Evolutionary conservation across 1,140 invertebrate species (phyloP), one percentile per base, ranked within the genome.

Genomic region (Mercenaria mercenaria): DNA sequence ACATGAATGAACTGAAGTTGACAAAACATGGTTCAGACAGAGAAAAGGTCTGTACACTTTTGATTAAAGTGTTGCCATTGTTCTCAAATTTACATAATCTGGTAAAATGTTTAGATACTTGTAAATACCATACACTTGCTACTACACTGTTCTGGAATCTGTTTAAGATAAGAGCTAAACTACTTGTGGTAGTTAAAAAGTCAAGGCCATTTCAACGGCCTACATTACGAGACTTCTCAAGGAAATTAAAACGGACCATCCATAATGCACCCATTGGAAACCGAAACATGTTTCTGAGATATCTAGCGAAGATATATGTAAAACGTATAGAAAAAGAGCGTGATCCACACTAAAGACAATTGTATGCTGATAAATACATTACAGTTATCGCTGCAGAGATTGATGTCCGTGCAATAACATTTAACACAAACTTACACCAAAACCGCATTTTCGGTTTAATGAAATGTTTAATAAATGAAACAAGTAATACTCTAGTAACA

Each of bases 341-440:
- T 32, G 37, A 72, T 34, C 6, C 32, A 8, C 4, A 72, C 37
- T 8, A 41, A 41, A 18, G 67, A 32, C 67, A 72, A 72, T 18
- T 37, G 2, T 41, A 18, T 34, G 67, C 67, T 72, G 67, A 72
- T n/a, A 72, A 72, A 72, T 72, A 41, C 37, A 41, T 72, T 11
- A 41, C 67, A 72, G 29, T 72, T 29, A 72, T 72, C 4, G 67
- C 32, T 34, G 67, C 67, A 32, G 67, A 72, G 37, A 72, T 72
- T 26, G 67, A 72, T 72, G 67, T 41, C 3, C 13, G 15, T 37
- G 67, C 67, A 72, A 72, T 72, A 34, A 34, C 23, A 72, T 72
- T 72, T 72, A 23, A 72, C 29, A 34, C 6, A 72, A 41, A 41
- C 32, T 41, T 72, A 37, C 67, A 41, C 29, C 8, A 72, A 29